Conservation (phyloP, 1,140 invertebrate species). For the Papilio helenus region DNA sequence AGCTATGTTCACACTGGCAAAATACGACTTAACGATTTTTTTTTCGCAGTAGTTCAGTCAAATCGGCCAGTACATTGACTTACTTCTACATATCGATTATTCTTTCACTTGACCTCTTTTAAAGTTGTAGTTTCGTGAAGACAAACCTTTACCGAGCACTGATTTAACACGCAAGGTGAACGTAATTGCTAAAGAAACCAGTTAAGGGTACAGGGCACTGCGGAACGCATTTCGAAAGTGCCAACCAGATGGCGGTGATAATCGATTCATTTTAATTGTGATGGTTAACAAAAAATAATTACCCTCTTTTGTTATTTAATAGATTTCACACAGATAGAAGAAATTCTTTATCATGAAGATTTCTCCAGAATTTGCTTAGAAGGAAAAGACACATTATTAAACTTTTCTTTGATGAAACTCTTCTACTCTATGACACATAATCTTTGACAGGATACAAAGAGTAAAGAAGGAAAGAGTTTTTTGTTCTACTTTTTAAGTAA, state of each 20-base stretch:
- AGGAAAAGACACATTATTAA: not conserved
- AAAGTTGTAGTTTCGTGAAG: slow-evolving; percentile 27
- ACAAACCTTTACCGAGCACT: slow-evolving; percentile 29
- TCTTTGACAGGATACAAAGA: too few relatives aligned
- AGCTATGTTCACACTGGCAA: too few relatives aligned
- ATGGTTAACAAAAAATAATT: slow-evolving; percentile 23
- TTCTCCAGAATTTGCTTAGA: not conserved
- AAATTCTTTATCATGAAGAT: not conserved
- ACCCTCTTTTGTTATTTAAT: slow-evolving; percentile 2
- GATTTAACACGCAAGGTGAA: slow-evolving; percentile 31
- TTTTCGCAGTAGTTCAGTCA: slow-evolving; percentile 11
- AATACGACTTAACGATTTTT: too few relatives aligned
- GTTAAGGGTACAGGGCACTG: slow-evolving; percentile 36
- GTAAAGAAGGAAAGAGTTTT: too few relatives aligned
- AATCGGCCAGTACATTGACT: not conserved
- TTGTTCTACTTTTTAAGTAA: not conserved
- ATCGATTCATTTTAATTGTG: slow-evolving; percentile 37
- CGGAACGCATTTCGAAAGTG: slow-evolving; percentile 35
- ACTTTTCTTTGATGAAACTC: not conserved
- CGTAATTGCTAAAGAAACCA: slow-evolving; percentile 35
- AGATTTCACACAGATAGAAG: not conserved
- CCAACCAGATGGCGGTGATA: slow-evolving; percentile 13
- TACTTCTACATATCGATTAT: slow-evolving; percentile 22
- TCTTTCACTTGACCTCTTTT: slow-evolving; percentile 31
- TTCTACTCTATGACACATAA: too few relatives aligned